A percentile compares a stretch with the other conserved stretches of the same genome.
These are phyloP conservation scores for Boloria euphrosyne DNA, from an alignment of 2,888 invertebrate species.

Conservation along the genomic window DNA sequence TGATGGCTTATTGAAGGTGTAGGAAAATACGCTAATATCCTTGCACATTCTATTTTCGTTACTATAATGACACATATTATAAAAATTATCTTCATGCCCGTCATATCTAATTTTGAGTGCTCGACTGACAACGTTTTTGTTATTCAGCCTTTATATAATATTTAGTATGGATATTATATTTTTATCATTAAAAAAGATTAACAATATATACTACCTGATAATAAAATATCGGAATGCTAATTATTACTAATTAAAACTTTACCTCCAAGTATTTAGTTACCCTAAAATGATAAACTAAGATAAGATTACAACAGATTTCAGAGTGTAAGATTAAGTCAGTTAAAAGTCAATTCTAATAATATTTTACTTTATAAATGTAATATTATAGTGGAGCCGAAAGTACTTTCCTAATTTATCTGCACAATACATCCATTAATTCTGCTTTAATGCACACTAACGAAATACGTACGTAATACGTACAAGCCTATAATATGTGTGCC, in stretches of 20 bases:
- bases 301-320: not conserved
- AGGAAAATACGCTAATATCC: conserved; percentile 57
- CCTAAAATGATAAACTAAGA: conserved; percentile 1
- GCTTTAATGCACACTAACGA: too few species aligned
- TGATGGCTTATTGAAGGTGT: conserved; percentile 58
- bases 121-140: conserved; percentile 14
- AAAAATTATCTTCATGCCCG: not conserved
- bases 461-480: too few species aligned
- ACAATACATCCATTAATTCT: too few species aligned
- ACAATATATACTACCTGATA: conserved; percentile 7
- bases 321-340: too few species aligned
- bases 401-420: too few species aligned
- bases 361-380: too few species aligned
- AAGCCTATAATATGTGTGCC: too few species aligned
- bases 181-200: conserved; percentile 15
- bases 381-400: too few species aligned
- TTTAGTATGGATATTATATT: conserved; percentile 1
- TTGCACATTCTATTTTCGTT: conserved; percentile 40
- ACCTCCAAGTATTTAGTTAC: not conserved
- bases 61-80: conserved; percentile 10
- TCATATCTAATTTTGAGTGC: conserved; percentile 23
- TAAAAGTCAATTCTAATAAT: too few species aligned
- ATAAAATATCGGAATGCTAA: not conserved
- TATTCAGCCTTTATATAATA: conserved; percentile 8
- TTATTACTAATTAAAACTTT: too few species aligned